Conservation (phyloP, 2,113 vertebrate genomes). For the Dicerorhinus sumatrensis region DNA sequence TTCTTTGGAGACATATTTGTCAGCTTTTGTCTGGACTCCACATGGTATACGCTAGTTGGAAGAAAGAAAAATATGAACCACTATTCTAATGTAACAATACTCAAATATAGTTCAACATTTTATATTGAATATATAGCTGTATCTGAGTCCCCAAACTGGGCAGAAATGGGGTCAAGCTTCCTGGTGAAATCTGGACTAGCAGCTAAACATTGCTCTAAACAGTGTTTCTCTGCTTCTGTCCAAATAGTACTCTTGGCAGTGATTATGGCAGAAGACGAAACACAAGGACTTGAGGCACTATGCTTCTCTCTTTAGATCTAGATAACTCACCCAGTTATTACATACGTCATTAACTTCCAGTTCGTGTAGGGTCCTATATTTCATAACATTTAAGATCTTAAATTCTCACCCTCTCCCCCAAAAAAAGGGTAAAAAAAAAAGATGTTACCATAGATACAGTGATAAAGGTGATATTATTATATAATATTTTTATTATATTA, state of each 20-base stretch:
- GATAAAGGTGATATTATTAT: background rate
- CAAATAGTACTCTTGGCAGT: background rate
- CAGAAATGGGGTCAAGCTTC: background rate
- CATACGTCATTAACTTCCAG: background rate
- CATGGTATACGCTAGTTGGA: background rate
- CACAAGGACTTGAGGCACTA: background rate
- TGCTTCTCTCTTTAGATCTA: background rate
- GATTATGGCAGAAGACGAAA: background rate
- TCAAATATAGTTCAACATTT: conserved; percentile 1
- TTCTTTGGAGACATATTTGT: background rate
- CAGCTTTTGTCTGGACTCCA: conserved; percentile 24
- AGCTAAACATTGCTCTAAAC: background rate
- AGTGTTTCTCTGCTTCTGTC: background rate
- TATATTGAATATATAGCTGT: background rate
- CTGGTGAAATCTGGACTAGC: background rate
- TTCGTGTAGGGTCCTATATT: background rate
- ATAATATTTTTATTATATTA: background rate
- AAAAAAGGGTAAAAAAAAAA: background rate
- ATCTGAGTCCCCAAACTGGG: background rate
- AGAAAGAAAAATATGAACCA: conserved; percentile 26
- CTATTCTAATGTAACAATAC: background rate
- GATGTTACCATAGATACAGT: background rate
- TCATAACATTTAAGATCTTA: background rate
- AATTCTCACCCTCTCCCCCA: background rate
- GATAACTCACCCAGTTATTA: no score